These are phyloP conservation scores for Brachionus rubens DNA, from an alignment of 1,140 invertebrate genomes.

Conservation along the genomic window DNA sequence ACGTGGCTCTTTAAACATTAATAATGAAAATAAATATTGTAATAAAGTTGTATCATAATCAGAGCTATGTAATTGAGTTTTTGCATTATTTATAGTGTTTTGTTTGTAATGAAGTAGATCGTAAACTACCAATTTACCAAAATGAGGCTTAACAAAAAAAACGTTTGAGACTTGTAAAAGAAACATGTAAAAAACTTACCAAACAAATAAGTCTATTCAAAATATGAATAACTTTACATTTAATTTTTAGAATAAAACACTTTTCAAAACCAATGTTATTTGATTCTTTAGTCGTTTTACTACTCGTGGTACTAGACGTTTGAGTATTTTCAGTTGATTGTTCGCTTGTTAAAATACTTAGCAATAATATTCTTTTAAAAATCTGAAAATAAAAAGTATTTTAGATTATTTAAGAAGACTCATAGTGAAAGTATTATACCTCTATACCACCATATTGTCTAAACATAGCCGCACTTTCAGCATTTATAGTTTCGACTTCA, in stretches of 20 bases:
- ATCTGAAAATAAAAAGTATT: background rate
- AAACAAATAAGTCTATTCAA: constrained; percentile 33
- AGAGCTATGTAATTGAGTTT: background rate
- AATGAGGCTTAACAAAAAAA: constrained; percentile 14
- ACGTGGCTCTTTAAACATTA: constrained; percentile 55
- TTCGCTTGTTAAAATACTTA: constrained; percentile 27
- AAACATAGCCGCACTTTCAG: constrained; percentile 11
- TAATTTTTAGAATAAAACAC: constrained; percentile 40
- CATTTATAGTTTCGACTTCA: constrained; percentile 39
- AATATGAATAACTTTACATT: constrained; percentile 40
- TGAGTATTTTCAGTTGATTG: background rate
- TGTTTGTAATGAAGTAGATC: constrained; percentile 16
- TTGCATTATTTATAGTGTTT: background rate
- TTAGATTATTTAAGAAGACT: background rate
- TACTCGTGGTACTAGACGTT: background rate
- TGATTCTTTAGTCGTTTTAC: background rate
- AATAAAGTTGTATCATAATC: constrained; percentile 28
- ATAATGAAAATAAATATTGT: constrained; percentile 55
- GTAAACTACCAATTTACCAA: constrained; percentile 30
- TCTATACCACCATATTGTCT: constrained; percentile 35
- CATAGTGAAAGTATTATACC: background rate
- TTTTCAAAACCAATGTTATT: constrained; percentile 35
- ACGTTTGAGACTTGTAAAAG: background rate
- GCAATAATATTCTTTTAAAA: constrained; percentile 30
- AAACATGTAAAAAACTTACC: background rate